Conservation (phyloP, 2,888 invertebrate species). For the Gisinianus flammeolus region DNA sequence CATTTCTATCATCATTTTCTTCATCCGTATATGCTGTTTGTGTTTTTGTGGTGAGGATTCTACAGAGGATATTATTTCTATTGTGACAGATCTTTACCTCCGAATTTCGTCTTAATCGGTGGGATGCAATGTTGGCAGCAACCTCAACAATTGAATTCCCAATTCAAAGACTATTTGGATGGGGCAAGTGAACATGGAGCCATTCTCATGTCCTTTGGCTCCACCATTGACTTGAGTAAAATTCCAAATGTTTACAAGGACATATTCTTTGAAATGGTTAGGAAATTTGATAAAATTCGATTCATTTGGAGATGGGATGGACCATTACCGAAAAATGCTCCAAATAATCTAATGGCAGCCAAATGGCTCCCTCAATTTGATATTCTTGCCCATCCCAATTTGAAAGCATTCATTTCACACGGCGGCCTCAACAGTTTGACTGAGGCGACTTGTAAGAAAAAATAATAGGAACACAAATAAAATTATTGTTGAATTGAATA, state of each 20-base stretch:
- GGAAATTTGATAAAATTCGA: slow-evolving; percentile 47
- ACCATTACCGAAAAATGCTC: slow-evolving; percentile 45
- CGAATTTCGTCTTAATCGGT: slow-evolving; percentile 50
- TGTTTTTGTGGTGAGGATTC: no score
- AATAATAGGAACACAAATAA: slow-evolving; percentile 33
- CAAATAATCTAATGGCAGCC: slow-evolving; percentile 50
- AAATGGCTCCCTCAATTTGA: slow-evolving; percentile 58
- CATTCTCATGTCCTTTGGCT: slow-evolving; percentile 56
- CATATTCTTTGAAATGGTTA: slow-evolving; percentile 54
- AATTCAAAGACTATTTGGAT: slow-evolving; percentile 51
- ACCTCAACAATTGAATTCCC: slow-evolving; percentile 43
- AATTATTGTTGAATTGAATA: no score
- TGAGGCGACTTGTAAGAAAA: slow-evolving; percentile 52
- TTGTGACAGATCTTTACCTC: no score
- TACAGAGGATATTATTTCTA: no score
- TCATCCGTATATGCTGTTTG: no score
- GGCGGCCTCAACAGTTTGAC: slow-evolving; percentile 54
- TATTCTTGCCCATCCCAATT: slow-evolving; percentile 55
- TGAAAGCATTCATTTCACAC: slow-evolving; percentile 53
- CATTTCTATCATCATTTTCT: no score
- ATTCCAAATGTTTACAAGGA: slow-evolving; percentile 46
- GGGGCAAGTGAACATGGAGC: slow-evolving; percentile 49
- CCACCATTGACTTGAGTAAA: slow-evolving; percentile 51
- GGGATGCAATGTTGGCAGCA: slow-evolving; percentile 53
- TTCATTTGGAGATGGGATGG: slow-evolving; percentile 57